Base-by-base conservation (phyloP, 2,113 vertebrate genomes). In the Cyrtonyx montezumae region DNA sequence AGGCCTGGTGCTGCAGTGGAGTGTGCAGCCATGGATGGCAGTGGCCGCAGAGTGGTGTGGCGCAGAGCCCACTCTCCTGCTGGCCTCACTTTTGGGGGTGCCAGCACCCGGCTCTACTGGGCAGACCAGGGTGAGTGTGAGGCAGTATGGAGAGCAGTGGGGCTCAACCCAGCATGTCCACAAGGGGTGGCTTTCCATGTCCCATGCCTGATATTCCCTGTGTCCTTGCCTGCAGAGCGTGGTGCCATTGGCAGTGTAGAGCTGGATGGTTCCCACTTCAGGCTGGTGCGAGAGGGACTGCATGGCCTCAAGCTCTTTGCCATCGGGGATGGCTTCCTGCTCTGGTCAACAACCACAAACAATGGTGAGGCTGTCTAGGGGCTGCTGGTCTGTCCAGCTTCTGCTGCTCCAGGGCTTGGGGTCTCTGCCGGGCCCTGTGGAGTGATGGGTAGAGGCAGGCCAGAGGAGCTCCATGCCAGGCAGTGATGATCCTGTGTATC, bases 11-110 rank as follows among this genome's bases (percentile, higher is more conserved):
- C 97, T 0, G 42, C 71, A 11, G 97, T 99, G 36, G 96, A 97
- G 87, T 99, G 99, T 3, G 95, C 98, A 1, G 97, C 97, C 93
- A 99, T 99, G 99, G 98, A 99, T 0, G 98, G 99, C 14, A 97
- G 87, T 1, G 71, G 93, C 36, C 97, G 96, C 80, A 97, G 85
- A 17, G 68, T 76, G 1, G 67, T 99, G 40, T 99, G 98, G 99
- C 97, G 34, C 81, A 98, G 95, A 82, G 93, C 97, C 3, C 93
- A 73, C 49, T 40, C 95, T 30, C 98, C 98, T 6, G 84, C 89
- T 16, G 98, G 98, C 16, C 89, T 99, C 13, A 21, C 97, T 11
- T 98, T 99, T 17, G 96, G 96, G 2, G 93, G 88, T 65, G 79
- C 96, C 2, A 98, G 98, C 34, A 97, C 95, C 16, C 83, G 78